Percentiles rank a stretch among this genome's conserved stretches.
Conservation (phyloP, 2,113 vertebrate species). For the Oryzias celebensis region DNA sequence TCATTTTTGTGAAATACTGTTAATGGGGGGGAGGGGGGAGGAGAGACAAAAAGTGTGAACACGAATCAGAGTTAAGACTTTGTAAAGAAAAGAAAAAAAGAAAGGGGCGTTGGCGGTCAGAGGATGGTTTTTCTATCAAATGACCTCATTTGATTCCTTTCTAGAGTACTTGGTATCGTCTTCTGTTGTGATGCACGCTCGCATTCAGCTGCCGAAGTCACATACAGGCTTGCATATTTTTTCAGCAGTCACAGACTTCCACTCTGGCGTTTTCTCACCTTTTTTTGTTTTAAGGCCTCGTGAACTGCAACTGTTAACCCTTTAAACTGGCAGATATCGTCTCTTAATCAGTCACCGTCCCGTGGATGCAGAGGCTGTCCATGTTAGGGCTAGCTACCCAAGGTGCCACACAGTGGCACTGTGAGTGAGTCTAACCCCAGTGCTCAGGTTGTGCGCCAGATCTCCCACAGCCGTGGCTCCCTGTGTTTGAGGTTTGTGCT, state of each 20-base stretch:
- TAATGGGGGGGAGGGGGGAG: constrained; percentile 70
- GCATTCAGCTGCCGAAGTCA: constrained; percentile 52
- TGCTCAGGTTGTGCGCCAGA: constrained; percentile 64
- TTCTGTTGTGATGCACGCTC: constrained; percentile 46
- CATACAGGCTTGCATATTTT: constrained; percentile 61
- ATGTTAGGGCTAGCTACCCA: constrained; percentile 67
- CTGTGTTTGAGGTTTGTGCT: constrained; percentile 60
- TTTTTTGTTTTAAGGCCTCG: constrained; percentile 60
- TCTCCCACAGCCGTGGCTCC: constrained; percentile 65
- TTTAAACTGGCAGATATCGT: constrained; percentile 38
- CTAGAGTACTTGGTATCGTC: constrained; percentile 62
- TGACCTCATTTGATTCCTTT: constrained; percentile 41
- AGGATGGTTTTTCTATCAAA: no score
- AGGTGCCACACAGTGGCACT: constrained; percentile 80
- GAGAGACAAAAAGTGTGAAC: constrained; percentile 71
- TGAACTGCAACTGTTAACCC: constrained; percentile 48
- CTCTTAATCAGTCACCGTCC: constrained; percentile 39
- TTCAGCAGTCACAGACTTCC: constrained; percentile 54
- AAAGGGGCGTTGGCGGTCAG: constrained; percentile 45
- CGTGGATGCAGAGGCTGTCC: constrained; percentile 57
- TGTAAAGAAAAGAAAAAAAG: constrained; percentile 47
- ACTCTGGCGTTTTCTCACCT: constrained; percentile 39
- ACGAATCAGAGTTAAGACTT: constrained; percentile 85
- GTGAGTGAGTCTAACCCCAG: constrained; percentile 65
- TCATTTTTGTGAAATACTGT: constrained; percentile 90